Base-by-base conservation (phyloP, 2,113 vertebrate species). In the Amphiprion percula region DNA sequence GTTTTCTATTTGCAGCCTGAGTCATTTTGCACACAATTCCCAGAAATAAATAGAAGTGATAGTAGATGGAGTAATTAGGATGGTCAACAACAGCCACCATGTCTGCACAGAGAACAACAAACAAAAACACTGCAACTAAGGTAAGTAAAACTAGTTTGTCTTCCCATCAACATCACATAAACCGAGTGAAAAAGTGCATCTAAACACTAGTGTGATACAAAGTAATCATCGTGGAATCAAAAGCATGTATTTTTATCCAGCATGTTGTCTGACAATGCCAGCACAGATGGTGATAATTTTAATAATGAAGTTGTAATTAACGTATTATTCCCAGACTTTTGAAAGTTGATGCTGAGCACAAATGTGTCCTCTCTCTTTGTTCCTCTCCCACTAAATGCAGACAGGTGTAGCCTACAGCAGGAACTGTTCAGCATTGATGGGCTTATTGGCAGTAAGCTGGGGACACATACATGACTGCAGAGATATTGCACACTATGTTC, bases 361-460 rank as follows among this genome's bases (percentile, higher is more conserved):
- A 53, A 58, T 63, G 14, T 68, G 61, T 39, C 50, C 77, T 78
- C 55, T 53, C 7, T 52, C 39, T 54, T 65, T 52, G 63, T 65
- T 50, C 58, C 41, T 23, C 9, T 52, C 44, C 70, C 16, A 28
- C 49, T 74, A 83, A 88, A 79, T 67, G 81, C 79, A 88, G 88
- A 87, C 74, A 77, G 77, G 37, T 82, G 33, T 52, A 74, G 66
- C 64, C 76, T 10, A 58, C 24, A 5, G 49, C 71, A 14, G 56
- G 61, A 23, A 41, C 28, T 17, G 67, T 14, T 53, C 47, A 63
- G 46, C 66, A 79, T 77, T 68, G 73, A 89, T 41, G 26, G 61
- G 66, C 79, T 74, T 86, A 86, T 82, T 24, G 74, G 88, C 79
- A 63, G 77, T 21, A 59, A 80, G 23, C 56, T 52, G 67, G 30